Conservation (phyloP, 2,888 invertebrate genomes). For the Eugnorisma glareosa region DNA sequence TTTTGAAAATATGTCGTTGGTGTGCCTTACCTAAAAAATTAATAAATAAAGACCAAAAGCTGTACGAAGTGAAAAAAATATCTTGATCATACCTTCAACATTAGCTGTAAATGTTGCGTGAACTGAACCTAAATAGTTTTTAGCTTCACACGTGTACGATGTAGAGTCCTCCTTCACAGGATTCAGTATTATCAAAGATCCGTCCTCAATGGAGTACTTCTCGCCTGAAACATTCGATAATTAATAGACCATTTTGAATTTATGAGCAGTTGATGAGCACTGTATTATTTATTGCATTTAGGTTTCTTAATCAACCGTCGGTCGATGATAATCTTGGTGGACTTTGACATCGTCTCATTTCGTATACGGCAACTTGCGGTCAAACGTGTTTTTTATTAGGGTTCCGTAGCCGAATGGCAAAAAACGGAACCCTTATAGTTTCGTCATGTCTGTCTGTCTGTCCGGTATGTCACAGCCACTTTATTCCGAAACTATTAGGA, state of each 20-base stretch:
- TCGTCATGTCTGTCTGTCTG: no score
- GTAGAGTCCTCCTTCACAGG: slow-evolving; percentile 33
- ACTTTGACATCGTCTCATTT: not conserved
- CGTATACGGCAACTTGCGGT: not conserved
- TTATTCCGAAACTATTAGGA: no score
- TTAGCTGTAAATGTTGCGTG: slow-evolving; percentile 17
- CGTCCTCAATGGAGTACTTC: slow-evolving; percentile 46
- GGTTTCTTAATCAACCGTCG: not conserved
- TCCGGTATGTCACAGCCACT: no score
- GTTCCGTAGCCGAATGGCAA: no score
- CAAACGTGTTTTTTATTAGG: no score
- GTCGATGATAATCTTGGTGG: not conserved
- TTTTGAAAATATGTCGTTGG: no score
- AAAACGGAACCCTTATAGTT: no score
- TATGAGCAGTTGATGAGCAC: not conserved
- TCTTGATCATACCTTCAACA: slow-evolving; percentile 33
- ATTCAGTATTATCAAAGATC: slow-evolving; percentile 43
- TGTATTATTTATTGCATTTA: not conserved
- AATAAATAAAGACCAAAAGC: not conserved
- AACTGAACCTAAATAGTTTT: slow-evolving; percentile 39
- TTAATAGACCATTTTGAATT: not conserved
- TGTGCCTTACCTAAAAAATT: no score
- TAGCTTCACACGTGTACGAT: slow-evolving; percentile 50
- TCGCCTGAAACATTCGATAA: slow-evolving; percentile 33
- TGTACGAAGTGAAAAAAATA: not conserved